Conservation (phyloP, 2,888 invertebrate species). For the Scaptomyza reducta region DNA sequence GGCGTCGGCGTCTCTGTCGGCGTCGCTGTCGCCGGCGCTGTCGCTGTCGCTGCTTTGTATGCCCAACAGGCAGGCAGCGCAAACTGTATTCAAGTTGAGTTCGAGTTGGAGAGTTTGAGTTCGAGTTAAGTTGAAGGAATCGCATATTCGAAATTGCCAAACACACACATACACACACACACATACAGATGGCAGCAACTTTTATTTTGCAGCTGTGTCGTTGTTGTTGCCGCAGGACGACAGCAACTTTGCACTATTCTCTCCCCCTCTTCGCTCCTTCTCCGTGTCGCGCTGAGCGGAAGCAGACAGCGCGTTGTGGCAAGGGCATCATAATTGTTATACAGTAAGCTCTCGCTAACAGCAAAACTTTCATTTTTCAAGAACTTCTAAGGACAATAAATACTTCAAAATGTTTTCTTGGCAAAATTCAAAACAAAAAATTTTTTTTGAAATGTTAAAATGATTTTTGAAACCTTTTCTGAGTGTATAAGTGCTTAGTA, state of each 20-base stretch:
- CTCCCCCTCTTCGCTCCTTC: neutral
- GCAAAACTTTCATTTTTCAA: too few species aligned
- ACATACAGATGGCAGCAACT: neutral
- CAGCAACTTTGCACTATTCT: conserved; percentile 38
- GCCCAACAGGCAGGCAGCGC: conserved; percentile 59
- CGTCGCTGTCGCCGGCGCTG: conserved; percentile 36
- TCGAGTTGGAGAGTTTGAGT: conserved; percentile 2
- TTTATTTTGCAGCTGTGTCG: conserved; percentile 61
- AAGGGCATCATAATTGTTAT: conserved; percentile 66
- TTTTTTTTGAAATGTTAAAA: neutral
- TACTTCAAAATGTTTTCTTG: neutral
- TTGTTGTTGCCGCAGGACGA: conserved; percentile 22
- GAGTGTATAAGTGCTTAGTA: neutral
- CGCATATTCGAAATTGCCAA: conserved; percentile 57
- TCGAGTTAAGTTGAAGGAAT: conserved; percentile 16
- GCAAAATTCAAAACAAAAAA: too few species aligned
- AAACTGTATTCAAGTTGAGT: conserved; percentile 9
- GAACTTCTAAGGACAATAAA: too few species aligned
- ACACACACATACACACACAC: neutral
- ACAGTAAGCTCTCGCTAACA: neutral
- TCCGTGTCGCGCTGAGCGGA: conserved; percentile 43
- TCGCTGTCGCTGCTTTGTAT: conserved; percentile 67
- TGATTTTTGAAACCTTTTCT: neutral
- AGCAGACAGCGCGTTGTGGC: conserved; percentile 43
- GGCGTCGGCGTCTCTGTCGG: neutral